A percentile compares a stretch with the other conserved stretches of the same genome.
Evolutionary conservation across 2,797 vertebrate genomes (phyloP).

Genomic region (Dendrocincla fuliginosa): DNA sequence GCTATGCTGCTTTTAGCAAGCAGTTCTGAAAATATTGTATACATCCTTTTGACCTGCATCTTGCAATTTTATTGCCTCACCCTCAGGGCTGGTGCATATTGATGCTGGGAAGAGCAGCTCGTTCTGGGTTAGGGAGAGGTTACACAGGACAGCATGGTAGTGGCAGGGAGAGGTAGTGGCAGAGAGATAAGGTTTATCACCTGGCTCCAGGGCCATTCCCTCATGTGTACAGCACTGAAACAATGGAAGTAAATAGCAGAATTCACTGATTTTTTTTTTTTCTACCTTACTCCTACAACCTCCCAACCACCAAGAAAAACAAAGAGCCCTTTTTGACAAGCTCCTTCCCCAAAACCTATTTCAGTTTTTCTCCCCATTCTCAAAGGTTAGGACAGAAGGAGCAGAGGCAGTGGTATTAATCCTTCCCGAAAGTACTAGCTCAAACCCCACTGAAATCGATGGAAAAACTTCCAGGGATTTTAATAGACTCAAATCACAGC

Average conservation of each 20-base stretch:
- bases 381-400: not conserved
- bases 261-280: not conserved
- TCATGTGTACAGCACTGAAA: not conserved
- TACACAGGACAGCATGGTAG: rapidly evolving
- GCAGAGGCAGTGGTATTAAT: not conserved
- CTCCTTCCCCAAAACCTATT: not conserved
- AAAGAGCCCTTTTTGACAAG: not conserved
- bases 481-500: not conserved
- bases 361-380: not conserved
- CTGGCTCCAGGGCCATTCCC: not conserved
- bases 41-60: not conserved
- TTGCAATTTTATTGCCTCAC: not conserved
- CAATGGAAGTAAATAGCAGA: not conserved
- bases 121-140: not conserved
- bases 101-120: not conserved
- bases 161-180: not conserved
- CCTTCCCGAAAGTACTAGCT: not conserved
- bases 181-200: not conserved
- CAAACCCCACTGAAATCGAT: not conserved
- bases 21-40: not conserved
- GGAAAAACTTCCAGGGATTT: not conserved
- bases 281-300: not conserved
- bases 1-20: not conserved
- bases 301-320: not conserved
- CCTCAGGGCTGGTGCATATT: not conserved